phyloP scores from a whole-genome alignment of 2,113 vertebrate species.

The Electrona antarctica region DNA sequence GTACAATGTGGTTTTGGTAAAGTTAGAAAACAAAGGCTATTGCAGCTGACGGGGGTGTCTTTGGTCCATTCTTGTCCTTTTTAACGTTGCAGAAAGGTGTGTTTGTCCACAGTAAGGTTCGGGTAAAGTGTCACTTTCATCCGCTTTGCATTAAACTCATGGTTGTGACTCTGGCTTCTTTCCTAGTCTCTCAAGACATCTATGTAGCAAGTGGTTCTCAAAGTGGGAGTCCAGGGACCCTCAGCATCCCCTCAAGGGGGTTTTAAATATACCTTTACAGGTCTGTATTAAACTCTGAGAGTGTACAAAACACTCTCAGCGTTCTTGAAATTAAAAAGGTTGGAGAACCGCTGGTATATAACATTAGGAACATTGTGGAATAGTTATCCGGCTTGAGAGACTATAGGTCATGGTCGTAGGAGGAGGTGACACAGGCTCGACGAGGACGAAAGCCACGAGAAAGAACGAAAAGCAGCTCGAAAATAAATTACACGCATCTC shows the following conservation, averaged over 20 bases:
- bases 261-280: neutral
- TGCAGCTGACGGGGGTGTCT: slow-evolving; percentile 52
- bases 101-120: slow-evolving; percentile 27
- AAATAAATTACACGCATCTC: slow-evolving; percentile 78
- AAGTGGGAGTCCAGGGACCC: too few relatives aligned
- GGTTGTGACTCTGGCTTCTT: slow-evolving; percentile 34
- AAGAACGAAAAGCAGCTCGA: slow-evolving; percentile 66
- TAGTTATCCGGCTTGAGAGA: too few relatives aligned
- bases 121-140: slow-evolving; percentile 41
- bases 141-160: slow-evolving; percentile 42
- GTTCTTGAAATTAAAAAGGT: slow-evolving; percentile 29
- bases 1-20: slow-evolving; percentile 33
- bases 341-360: neutral
- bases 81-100: slow-evolving; percentile 38
- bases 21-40: slow-evolving; percentile 47
- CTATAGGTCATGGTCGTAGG: too few relatives aligned
- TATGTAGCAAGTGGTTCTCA: too few relatives aligned
- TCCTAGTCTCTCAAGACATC: slow-evolving; percentile 4
- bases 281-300: too few relatives aligned
- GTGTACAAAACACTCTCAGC: neutral
- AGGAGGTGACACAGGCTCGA: too few relatives aligned
- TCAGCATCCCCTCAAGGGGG: too few relatives aligned
- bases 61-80: slow-evolving; percentile 60
- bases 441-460: too few relatives aligned
- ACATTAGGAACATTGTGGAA: slow-evolving; percentile 44